Conservation (phyloP, 2,113 vertebrate species). For the Setophaga kirtlandii region DNA sequence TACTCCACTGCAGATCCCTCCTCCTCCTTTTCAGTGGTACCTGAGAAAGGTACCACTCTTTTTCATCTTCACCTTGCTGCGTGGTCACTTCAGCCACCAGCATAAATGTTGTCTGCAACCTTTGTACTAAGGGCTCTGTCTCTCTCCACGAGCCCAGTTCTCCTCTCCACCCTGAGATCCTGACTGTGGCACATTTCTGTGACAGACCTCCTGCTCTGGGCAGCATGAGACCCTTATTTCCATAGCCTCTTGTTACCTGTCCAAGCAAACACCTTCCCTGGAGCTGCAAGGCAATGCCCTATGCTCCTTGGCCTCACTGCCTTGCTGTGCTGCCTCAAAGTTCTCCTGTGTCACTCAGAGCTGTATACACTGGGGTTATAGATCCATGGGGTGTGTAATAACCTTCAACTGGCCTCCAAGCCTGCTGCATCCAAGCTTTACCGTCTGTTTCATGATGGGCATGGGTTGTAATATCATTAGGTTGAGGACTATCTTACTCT, state of each 20-base stretch:
- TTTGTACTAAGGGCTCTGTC: background rate
- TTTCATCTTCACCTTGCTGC: background rate
- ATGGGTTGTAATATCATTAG: background rate
- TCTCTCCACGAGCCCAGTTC: background rate
- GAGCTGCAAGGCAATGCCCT: background rate
- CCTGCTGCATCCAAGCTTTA: background rate
- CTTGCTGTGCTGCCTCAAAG: background rate
- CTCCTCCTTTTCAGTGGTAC: background rate
- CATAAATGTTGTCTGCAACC: background rate
- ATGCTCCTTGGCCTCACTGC: accelerated
- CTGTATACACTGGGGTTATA: background rate
- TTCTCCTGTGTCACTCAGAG: background rate
- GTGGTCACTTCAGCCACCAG: background rate
- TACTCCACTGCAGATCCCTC: background rate
- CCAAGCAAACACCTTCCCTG: background rate
- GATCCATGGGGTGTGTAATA: background rate
- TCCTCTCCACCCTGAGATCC: background rate
- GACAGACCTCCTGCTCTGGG: background rate
- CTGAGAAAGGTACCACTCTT: background rate
- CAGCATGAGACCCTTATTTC: background rate
- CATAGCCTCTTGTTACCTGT: background rate
- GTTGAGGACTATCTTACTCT: background rate
- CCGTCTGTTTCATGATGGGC: background rate
- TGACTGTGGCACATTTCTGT: background rate
- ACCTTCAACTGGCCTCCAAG: background rate